Evolutionary conservation across 1,140 invertebrate genomes (phyloP).

Genomic region (Odontomachus brunneus): DNA sequence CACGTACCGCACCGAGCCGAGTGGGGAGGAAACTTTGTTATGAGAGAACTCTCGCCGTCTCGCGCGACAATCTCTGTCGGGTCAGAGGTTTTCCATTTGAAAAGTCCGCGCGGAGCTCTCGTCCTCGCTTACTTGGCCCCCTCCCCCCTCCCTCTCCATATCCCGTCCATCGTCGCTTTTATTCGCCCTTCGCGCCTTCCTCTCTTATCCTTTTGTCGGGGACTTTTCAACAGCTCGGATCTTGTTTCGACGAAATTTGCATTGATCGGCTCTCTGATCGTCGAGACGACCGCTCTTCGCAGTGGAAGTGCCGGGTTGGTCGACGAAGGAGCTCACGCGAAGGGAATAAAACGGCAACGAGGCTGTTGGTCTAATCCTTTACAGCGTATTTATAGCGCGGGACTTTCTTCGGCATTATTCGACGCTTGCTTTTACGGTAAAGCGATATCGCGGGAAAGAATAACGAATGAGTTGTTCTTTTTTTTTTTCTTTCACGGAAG

Average conservation of each 20-base stretch:
- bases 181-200: conserved; percentile 14
- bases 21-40: conserved; percentile 69
- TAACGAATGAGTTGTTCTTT: background rate
- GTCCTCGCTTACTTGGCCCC: conserved; percentile 15
- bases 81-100: conserved; percentile 60
- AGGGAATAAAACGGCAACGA: background rate
- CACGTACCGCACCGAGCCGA: conserved; percentile 63
- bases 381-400: background rate
- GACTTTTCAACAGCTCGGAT: conserved; percentile 43
- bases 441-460: background rate
- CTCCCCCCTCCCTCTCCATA: background rate
- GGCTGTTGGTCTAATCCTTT: conserved; percentile 1
- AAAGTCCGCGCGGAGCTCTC: conserved; percentile 36
- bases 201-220: conserved; percentile 33
- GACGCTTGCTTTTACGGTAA: background rate
- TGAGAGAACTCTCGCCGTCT: conserved; percentile 68
- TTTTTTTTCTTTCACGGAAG: too few species aligned
- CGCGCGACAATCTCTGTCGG: conserved; percentile 56
- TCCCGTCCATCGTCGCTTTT: conserved; percentile 22
- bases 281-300: conserved; percentile 10
- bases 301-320: conserved; percentile 21
- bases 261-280: conserved; percentile 54
- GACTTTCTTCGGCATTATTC: background rate
- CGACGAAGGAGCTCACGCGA: background rate
- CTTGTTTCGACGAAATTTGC: conserved; percentile 66